These are phyloP conservation scores for Paedocypris micromegethes DNA, from an alignment of 2,797 vertebrate species.

Conservation along the genomic window DNA sequence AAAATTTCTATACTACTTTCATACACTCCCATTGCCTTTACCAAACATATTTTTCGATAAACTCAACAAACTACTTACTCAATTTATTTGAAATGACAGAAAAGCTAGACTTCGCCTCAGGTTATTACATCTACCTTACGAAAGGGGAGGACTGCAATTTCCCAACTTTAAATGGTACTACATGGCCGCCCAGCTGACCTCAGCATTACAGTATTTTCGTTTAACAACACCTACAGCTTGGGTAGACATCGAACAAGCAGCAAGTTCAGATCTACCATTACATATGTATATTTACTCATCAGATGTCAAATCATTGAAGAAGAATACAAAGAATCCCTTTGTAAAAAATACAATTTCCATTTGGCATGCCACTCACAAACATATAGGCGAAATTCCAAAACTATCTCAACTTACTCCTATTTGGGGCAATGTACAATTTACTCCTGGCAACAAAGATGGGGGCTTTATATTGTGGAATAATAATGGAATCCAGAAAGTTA, in stretches of 20 bases:
- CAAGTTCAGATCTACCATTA: not conserved
- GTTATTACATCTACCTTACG: not conserved
- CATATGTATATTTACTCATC: not conserved
- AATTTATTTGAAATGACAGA: not conserved
- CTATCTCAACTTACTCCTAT: conserved; percentile 1
- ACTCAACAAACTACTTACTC: not conserved
- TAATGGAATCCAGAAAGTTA: not conserved
- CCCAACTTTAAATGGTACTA: not conserved
- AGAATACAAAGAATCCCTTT: not conserved
- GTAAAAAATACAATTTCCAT: not conserved
- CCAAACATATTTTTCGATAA: not conserved
- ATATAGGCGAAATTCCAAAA: not conserved
- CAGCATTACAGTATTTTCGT: not conserved
- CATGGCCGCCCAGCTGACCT: not conserved
- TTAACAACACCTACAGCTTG: not conserved
- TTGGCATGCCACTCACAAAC: not conserved
- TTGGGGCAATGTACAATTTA: not conserved
- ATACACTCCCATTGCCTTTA: not conserved
- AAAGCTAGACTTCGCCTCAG: not conserved
- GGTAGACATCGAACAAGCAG: not conserved
- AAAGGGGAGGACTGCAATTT: not conserved
- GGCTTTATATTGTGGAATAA: not conserved
- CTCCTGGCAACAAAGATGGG: not conserved
- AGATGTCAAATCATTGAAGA: not conserved
- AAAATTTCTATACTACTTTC: not conserved